Evolutionary conservation across 1,140 invertebrate genomes (phyloP), one percentile per base, ranked within the genome.

Genomic region (Drosophila lini): DNA sequence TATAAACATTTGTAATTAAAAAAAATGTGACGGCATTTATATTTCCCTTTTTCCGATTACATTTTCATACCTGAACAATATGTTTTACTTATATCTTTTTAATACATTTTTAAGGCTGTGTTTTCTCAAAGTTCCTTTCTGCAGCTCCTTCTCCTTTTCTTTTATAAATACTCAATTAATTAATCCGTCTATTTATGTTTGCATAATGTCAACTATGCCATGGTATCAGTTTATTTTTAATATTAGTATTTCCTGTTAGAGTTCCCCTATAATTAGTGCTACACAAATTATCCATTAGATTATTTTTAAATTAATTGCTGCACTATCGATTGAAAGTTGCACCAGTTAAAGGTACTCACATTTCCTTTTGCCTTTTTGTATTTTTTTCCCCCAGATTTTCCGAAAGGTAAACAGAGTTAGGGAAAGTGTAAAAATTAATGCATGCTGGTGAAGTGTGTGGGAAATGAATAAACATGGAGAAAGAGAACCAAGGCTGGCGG

Each of bases 301-400:
- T 63, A 22, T 16, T 67, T 50, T 28, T 5, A 34, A 31, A 38
- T 47, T 45, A 36, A 44, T 53, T 53, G 19, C 3, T 42, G 10
- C 11, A 6, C 15, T 52, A 42, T 64, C 19, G 64, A 68, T 64
- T 64, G 19, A 22, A 48, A 62, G 10, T 32, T 3, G 7, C 9
- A 28, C n/a, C 32, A 45, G 7, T 15, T 41, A 50, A 64, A 28
- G 25, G 36, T 16, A n/a, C 13, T 60, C n/a, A n/a, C 9, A 31
- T 38, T 19, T 60, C 5, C 6, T 1, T n/a, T 36, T 34, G 52
- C 78, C 74, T 70, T 56, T 67, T 56, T 67, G 78, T 41, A 67
- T 52, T 47, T 8, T 67, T 68, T 57, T 64, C 69, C 57, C 57
- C 79, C 67, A 64, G 63, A 64, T 78, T 78, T 74, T 60, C 40